Base-by-base conservation (phyloP, 2,113 vertebrate species). In the Tympanuchus pallidicinctus region DNA sequence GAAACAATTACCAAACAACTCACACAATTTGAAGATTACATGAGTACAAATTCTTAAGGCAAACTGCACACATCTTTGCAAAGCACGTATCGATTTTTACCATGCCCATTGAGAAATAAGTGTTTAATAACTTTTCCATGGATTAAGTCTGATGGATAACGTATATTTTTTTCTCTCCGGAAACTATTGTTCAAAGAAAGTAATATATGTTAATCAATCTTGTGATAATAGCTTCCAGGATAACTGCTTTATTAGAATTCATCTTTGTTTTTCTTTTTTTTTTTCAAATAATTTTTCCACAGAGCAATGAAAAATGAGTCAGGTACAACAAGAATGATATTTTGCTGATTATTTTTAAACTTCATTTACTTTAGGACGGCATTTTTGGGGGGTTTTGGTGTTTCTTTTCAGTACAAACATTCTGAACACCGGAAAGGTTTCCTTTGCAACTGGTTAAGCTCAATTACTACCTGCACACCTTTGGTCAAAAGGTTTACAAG, bases 161-260 rank as follows among this genome's bases (percentile, higher is more conserved):
- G 11, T 78, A 42, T 84, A 79, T 87, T 86, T 95, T 93, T 47
- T 56, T 93, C 77, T 75, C 64, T 90, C 77, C 47, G 89, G 72
- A 90, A 28, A 57, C 32, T 89, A 74, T 89, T 95, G 42, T 94
- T 90, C 90, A 86, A 93, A 85, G 47, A 36, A 85, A 95, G 92
- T 28, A 56, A 40, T 54, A 14, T 70, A 86, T 66, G 88, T 96
- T 96, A 93, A 94, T 96, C 94, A 95, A 82, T 96, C 48, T 89
- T 86, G 73, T 83, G 89, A 72, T 92, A 92, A 95, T 71, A 82
- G 66, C 57, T 95, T 48, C 75, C 69, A 83, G 67, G 52, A 64
- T 42, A 86, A 40, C 56, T 43, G 59, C 30, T 18, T 45, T 60
- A 83, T 69, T 90, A 92, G 71, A 93, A 75, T 77, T 43, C 54